Evolutionary conservation across 2,113 vertebrate species (phyloP), one percentile per base, ranked within the genome.

Genomic region (Canis aureus): DNA sequence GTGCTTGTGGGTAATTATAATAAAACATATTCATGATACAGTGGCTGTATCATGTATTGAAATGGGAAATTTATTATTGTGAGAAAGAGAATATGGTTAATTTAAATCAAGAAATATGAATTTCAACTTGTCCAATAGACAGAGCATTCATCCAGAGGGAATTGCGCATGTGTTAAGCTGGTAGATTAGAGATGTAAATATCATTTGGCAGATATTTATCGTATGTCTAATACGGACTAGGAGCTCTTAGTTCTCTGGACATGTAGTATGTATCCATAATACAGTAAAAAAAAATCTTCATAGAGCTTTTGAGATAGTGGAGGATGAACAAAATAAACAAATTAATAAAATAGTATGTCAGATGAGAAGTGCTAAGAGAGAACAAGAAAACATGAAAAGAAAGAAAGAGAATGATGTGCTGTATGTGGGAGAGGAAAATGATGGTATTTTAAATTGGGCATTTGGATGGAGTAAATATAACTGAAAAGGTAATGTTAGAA

Each of bases 41-140:
- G 20, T 87, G 55, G 7, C 25, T 82, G 60, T 16, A 29, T 20
- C 60, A 96, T 88, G 1, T 51, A 49, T 69, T 82, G 64, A 55
- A 81, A 23, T 82, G 55, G 15, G 11, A 2, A 91, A 86, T 84
- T 87, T 94, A 60, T 87, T 87, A 29, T 32, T 74, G 11, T 29
- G 69, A 94, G 8, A 43, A 82, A n/a, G 79, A 89, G 43, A 76
- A 89, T 20, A 84, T 83, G 51, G 27, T 12, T 94, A 92, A 95
- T 90, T 27, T 89, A 11, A 32, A 32, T 55, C 12, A 93, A 53
- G 8, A 95, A 90, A 89, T 91, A 53, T 43, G 16, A 94, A 90
- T 92, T 66, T 3, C 10, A 94, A n/a, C 15, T 83, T 79, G 35
- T 62, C 20, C 8, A 13, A 57, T 35, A 38, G n/a, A 92, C 15